Conservation (phyloP, 2,888 invertebrate genomes). For the Lissocephala sabroskyi region DNA sequence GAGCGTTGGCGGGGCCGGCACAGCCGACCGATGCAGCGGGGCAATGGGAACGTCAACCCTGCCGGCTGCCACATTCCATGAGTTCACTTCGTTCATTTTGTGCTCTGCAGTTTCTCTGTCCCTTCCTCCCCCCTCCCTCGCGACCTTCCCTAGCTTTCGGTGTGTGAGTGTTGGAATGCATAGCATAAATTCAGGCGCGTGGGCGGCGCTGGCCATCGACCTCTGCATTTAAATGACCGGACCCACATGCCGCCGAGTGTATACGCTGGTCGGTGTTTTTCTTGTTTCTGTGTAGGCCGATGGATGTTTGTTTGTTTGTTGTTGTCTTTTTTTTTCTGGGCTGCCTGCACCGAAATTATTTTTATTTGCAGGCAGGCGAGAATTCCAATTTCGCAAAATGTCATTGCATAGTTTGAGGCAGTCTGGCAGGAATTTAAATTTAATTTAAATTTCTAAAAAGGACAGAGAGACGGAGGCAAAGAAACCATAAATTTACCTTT, state of each 20-base stretch:
- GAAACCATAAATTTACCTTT: not conserved
- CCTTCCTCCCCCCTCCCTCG: too few species aligned
- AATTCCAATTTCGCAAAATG: slow-evolving; percentile 56
- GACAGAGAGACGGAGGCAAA: not conserved
- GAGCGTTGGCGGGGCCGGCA: too few species aligned
- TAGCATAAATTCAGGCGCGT: slow-evolving; percentile 15
- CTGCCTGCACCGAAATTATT: slow-evolving; percentile 43
- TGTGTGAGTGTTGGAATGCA: slow-evolving; percentile 3
- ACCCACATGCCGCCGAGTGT: too few species aligned
- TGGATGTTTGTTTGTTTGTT: slow-evolving; percentile 21
- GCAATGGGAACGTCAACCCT: too few species aligned
- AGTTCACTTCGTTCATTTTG: too few species aligned
- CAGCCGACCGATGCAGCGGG: too few species aligned
- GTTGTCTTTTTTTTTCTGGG: slow-evolving; percentile 11
- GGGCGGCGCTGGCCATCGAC: too few species aligned
- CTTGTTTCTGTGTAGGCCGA: slow-evolving; percentile 13
- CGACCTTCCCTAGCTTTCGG: too few species aligned
- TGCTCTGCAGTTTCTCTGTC: too few species aligned
- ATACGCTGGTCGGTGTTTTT: too few species aligned
- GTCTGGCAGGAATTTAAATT: slow-evolving; percentile 20
- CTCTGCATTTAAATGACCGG: too few species aligned
- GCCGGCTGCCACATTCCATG: too few species aligned
- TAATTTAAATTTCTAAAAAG: not conserved
- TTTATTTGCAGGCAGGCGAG: slow-evolving; percentile 32
- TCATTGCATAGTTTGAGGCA: slow-evolving; percentile 47